Evolutionary conservation across 2,888 invertebrate genomes (phyloP), one percentile per base, ranked within the genome.

Genomic region (Pristionchus japonicus): DNA sequence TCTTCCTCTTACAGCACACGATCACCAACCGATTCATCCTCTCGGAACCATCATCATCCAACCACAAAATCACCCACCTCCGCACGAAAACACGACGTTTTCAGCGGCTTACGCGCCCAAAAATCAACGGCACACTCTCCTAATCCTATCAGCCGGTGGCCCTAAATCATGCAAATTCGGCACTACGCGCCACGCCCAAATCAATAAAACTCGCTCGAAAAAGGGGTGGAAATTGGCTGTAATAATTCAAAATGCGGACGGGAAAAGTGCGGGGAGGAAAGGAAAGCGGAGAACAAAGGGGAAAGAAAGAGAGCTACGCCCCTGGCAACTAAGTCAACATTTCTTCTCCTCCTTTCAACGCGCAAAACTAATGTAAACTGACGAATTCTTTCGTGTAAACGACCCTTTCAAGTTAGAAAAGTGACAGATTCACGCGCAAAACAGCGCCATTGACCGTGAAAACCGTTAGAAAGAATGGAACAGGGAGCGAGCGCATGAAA

Each of bases 241-340:
- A 70, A 70, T 34, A 70, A 70, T 70, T 31, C 37, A 34, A 37
- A 34, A 70, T n/a, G 70, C 37, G 70, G n/a, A n/a, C 37, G 70
- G 70, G 70, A 70, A 67, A 57, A 34, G 37, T 37, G 70, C 34
- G 70, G 37, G 13, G 70, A 40, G 70, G 20, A 40, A 27, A 27
- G 43, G 77, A 77, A 27, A 77, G 43, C 6, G 43, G 34, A 34
- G 34, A 40, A 77, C 23, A 43, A 20, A 77, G 77, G 77, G 47
- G 64, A 31, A n/a, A 43, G n/a, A 40, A n/a, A n/a, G n/a, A n/a
- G 6, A 74, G 40, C 17, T 23, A 74, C 64, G 70, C 70, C 70
- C 70, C 70, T 70, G 70, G 70, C 70, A 70, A 70, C 70, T 70
- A 70, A 70, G 70, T 70, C 70, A 70, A 70, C 70, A 70, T 37